phyloP scores from a whole-genome alignment of 2,113 vertebrate genomes.

The Bubo scandiacus region DNA sequence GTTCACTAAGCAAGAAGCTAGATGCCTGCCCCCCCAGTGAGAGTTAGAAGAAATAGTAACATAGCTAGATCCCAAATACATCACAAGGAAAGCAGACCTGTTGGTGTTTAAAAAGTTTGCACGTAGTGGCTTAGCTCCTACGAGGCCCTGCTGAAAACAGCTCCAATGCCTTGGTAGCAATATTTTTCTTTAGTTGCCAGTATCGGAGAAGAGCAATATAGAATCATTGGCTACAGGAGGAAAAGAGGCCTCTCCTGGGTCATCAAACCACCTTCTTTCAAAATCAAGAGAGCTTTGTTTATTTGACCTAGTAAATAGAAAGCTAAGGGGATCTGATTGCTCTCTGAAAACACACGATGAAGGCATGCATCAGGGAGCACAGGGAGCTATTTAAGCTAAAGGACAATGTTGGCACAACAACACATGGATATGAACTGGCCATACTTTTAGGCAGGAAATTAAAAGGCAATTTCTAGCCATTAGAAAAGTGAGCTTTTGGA shows the following conservation, averaged over 20 bases:
- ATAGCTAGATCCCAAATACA: background rate
- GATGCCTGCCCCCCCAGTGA: background rate
- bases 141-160: background rate
- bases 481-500: background rate
- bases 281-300: background rate
- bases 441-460: conserved; percentile 42
- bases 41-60: background rate
- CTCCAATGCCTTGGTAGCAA: background rate
- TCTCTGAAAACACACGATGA: background rate
- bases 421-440: background rate
- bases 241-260: background rate
- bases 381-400: background rate
- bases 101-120: background rate
- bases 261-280: background rate
- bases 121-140: background rate
- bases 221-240: background rate
- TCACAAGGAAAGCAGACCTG: background rate
- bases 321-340: background rate
- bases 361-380: background rate
- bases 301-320: background rate
- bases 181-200: background rate
- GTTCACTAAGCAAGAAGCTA: background rate
- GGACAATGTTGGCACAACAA: conserved; percentile 14
- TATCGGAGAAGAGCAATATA: background rate
- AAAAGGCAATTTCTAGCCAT: conserved; percentile 27